These are phyloP conservation scores for Trachelus stipa DNA, from an alignment of 2,888 invertebrate genomes.

Conservation along the genomic window DNA sequence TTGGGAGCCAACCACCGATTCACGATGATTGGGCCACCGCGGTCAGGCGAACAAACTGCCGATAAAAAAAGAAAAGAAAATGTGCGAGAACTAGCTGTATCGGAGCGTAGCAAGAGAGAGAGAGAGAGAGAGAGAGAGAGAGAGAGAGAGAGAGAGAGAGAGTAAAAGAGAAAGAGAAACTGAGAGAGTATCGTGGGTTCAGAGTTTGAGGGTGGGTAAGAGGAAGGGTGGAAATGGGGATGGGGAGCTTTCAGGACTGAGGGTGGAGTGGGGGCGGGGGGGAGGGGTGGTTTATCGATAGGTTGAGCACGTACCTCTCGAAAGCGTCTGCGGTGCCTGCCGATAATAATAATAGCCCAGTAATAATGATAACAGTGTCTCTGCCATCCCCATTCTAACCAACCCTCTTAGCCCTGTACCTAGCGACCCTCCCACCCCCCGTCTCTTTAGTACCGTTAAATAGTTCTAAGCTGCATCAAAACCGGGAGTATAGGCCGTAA, in stretches of 20 bases:
- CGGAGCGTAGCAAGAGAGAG: neutral
- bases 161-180: neutral
- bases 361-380: neutral
- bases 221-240: neutral
- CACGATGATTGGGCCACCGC: conserved; percentile 44
- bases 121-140: conserved; percentile 11
- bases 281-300: conserved; percentile 44
- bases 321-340: neutral
- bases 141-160: conserved; percentile 9
- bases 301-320: conserved; percentile 30
- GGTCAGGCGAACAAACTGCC: conserved; percentile 32
- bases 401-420: neutral
- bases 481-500: neutral
- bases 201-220: neutral
- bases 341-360: neutral
- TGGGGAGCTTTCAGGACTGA: neutral
- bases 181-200: neutral
- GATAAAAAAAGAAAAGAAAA: conserved; percentile 26
- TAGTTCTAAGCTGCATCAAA: neutral
- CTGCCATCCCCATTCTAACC: neutral
- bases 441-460: neutral
- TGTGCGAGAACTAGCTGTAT: neutral
- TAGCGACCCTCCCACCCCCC: neutral
- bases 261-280: no score
- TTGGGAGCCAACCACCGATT: neutral